phyloP scores from a whole-genome alignment of 2,888 invertebrate genomes.

The Ellobium chinense region DNA sequence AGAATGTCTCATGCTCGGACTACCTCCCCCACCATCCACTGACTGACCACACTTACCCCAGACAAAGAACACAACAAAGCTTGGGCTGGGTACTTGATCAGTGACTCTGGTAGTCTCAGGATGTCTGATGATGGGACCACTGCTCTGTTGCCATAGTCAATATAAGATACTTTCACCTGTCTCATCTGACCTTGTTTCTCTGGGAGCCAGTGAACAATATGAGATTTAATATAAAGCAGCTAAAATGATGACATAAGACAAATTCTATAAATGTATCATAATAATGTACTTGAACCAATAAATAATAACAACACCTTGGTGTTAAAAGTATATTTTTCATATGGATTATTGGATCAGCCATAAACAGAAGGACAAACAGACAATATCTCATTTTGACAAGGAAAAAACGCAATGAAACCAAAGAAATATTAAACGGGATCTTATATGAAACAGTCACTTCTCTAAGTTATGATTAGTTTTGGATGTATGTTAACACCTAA shows the following conservation, averaged over 20 bases:
- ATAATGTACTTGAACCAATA: no score
- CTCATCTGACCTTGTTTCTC: background rate
- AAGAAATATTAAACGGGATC: background rate
- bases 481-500: background rate
- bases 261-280: no score
- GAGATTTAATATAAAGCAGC: background rate
- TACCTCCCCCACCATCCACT: no score
- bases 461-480: background rate
- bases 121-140: constrained; percentile 53
- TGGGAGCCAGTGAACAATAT: no score
- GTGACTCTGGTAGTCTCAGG: constrained; percentile 54
- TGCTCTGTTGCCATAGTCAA: constrained; percentile 69
- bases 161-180: constrained; percentile 59
- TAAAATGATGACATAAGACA: background rate
- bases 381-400: background rate
- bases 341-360: no score
- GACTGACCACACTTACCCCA: constrained; percentile 63
- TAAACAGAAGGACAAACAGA: no score
- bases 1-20: no score
- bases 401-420: background rate
- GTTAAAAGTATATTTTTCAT: no score
- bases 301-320: no score
- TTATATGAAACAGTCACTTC: background rate
- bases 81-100: constrained; percentile 60
- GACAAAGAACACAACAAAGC: constrained; percentile 68